Base-by-base conservation (phyloP, 2,113 vertebrate genomes). In the Clarias gariepinus region DNA sequence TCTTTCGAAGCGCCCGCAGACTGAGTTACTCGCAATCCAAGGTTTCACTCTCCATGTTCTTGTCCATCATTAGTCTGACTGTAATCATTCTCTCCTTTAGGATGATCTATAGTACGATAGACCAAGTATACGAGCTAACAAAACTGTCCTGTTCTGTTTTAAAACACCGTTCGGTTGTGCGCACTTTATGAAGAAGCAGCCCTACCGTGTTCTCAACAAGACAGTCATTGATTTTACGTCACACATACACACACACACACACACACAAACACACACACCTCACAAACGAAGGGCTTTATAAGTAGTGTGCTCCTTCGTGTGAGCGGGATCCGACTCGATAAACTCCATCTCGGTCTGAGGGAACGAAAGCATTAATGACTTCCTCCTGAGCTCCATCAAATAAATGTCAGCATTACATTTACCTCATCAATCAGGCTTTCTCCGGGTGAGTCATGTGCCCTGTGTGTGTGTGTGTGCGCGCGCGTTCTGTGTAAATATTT, bases 331-430 rank as follows among this genome's bases (percentile, higher is more conserved):
- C 10, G 53, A 79, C 53, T 77, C 52, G 18, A 81, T 81, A 61
- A 81, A 81, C 78, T 61, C 30, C 4, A 61, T 61, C 78, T 81
- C 57, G 61, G 78, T 60, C 78, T 81, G 78, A 61, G 33, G 19
- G 78, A 61, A 61, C 41, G 18, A 30, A 41, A 61, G 78, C 78
- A 81, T 58, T 81, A 81, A 81, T 81, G 57, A 61, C 78, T 81
- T 81, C 57, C 78, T 81, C 57, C 57, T 36, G 28, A 15, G 77
- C 53, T 11, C 55, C 55, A 83, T 84, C 82, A 81, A 73, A 84
- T 55, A 79, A 89, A 86, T 53, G 81, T 64, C 79, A 79, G 74
- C 78, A 33, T 57, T 61, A 82, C 64, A 81, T 81, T 85, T 81
- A 30, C 57, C 18, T 82, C 80, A 76, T 87, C 76, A 53, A 81